phyloP scores from a whole-genome alignment of 1,140 invertebrate species.

The Drosophila willistoni region DNA sequence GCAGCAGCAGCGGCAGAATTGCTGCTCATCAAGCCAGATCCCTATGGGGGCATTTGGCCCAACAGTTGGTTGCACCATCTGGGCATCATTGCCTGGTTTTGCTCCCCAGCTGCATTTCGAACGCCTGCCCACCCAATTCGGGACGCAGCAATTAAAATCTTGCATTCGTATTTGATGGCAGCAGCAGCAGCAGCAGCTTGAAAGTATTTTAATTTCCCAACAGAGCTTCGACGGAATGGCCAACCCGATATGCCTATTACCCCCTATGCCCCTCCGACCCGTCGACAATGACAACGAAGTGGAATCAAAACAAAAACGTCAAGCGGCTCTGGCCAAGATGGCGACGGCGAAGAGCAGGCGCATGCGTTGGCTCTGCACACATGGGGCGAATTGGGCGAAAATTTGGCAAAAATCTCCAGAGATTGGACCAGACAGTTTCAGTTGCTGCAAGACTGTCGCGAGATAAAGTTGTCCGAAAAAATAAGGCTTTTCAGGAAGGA shows the following conservation, averaged over 20 bases:
- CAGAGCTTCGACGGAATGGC: slow-evolving; percentile 39
- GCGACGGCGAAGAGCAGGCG: slow-evolving; percentile 42
- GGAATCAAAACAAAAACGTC: slow-evolving; percentile 75
- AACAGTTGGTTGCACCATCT: slow-evolving; percentile 73
- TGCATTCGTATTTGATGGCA: slow-evolving; percentile 53
- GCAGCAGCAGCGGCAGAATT: slow-evolving; percentile 2
- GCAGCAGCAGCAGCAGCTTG: slow-evolving; percentile 32
- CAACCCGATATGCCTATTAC: slow-evolving; percentile 14
- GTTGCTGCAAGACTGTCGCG: slow-evolving; percentile 74
- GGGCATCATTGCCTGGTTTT: slow-evolving; percentile 31
- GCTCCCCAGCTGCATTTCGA: background rate
- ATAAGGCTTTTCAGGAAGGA: slow-evolving; percentile 24
- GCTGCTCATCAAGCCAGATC: slow-evolving; percentile 33
- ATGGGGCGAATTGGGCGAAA: slow-evolving; percentile 64
- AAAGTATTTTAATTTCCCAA: slow-evolving; percentile 75
- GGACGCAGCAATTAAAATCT: slow-evolving; percentile 74
- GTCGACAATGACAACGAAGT: slow-evolving; percentile 41
- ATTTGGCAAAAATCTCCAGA: slow-evolving; percentile 40
- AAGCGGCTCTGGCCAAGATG: slow-evolving; percentile 37
- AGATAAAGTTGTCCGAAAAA: slow-evolving; percentile 53
- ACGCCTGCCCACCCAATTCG: slow-evolving; percentile 31
- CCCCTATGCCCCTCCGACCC: background rate
- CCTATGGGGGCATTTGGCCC: slow-evolving; percentile 34
- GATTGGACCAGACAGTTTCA: slow-evolving; percentile 38
- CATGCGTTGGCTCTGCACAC: slow-evolving; percentile 65